Evolutionary conservation across 2,888 invertebrate species (phyloP), one percentile per base, ranked within the genome.

Genomic region (Nemurella pictetii): DNA sequence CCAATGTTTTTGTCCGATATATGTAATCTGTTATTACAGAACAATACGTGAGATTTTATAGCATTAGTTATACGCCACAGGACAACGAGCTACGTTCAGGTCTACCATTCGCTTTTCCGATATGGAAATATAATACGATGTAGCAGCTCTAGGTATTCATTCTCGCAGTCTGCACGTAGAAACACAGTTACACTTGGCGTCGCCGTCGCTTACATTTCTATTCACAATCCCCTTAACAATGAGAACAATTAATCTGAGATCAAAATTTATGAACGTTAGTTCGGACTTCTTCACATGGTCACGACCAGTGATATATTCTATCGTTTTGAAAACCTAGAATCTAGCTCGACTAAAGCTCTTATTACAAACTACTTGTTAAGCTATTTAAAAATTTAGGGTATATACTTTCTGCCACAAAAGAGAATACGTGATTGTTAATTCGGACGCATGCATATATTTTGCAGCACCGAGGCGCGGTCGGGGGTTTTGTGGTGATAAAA

Each of bases 231-330:
- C 28, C 9, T 2, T 35, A 35, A 78, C 78, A 78, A 78, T 30
- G 78, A 30, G 78, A 30, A 78, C 78, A 78, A 78, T 78, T 78
- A 78, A 78, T 78, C 78, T 78, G 78, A 27, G n/a, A 78, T 78
- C 78, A 78, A 29, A 74, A 78, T 78, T 78, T 78, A 78, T 78
- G 78, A 55, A 55, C 15, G 55, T 55, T 55, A 20, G 55, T 12
- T 55, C 20, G 20, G 55, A 20, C 55, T 55, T 55, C 55, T 55
- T 20, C 55, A 20, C 55, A 20, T 55, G 55, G 55, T 55, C 55
- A 55, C 12, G 12, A 12, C 1, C 55, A 2, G 55, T 20, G 20
- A 55, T 55, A 55, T 20, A 55, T 55, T 55, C 55, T 3, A 20
- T 55, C 15, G 55, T 55, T 55, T 12, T 55, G 35, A 55, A 55